Base-by-base conservation (phyloP, 2,888 invertebrate species). In the Volucella zonaria region DNA sequence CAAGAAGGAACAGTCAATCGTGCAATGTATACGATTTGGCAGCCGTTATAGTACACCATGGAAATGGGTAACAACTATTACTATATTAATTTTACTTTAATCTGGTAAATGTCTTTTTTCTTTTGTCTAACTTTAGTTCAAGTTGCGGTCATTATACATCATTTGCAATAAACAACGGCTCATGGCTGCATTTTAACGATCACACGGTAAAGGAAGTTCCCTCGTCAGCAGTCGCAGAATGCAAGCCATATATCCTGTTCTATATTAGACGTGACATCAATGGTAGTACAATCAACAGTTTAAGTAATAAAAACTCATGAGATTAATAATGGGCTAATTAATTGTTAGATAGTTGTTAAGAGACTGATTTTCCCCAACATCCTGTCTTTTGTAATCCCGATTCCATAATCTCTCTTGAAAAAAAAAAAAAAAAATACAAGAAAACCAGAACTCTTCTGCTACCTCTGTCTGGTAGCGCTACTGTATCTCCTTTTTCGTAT, bases 151-250 rank as follows among this genome's bases (percentile, higher is more conserved):
- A 97, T 92, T 97, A 97, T 93, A 96, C 96, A 75, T 95, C 96
- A 83, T 96, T 96, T 92, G 96, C 96, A 59, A 94, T 95, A 87
- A 95, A 96, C 93, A 95, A 95, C 88, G 94, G 94, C 62, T 94
- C 95, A 87, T 97, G 96, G 97, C 95, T 95, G 92, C 96, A 96
- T 92, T 97, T 96, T 93, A 96, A 97, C 93, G 97, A 97, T 92
- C 95, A 96, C 89, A 94, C 95, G 1, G 96, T 97, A n/a, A 94
- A 96, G 47, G 88, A 89, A 79, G 89, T 89, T 23, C 70, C 85
- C n/a, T 93, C 94, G 23, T 93, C 95, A 58, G 93, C 94, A 1
- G 96, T 97, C 62, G 94, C 95, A 15, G 93, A 94, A 87, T 96
- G 96, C 92, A 96, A 96, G 92, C 96, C 96, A 14, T 97, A 97